Conservation (phyloP, 2,888 invertebrate genomes). For the Gastrophysa polygoni region DNA sequence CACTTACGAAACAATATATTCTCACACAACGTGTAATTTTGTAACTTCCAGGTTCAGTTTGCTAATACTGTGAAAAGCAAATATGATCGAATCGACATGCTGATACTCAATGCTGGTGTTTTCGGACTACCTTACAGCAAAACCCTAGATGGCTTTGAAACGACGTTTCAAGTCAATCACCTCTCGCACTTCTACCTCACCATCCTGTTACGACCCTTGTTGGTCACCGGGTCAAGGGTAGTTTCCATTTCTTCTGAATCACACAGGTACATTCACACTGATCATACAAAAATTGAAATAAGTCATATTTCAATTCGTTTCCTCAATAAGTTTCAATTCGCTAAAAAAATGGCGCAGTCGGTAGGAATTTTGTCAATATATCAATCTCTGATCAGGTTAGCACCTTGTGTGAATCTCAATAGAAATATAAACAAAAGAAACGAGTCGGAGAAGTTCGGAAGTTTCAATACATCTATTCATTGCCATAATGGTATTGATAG, state of each 20-base stretch:
- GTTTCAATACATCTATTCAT: too few species aligned
- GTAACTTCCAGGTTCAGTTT: slow-evolving; percentile 63
- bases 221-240: slow-evolving; percentile 74
- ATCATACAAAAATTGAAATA: too few species aligned
- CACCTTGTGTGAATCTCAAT: too few species aligned
- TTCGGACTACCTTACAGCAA: slow-evolving; percentile 75
- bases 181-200: slow-evolving; percentile 79
- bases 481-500: neutral
- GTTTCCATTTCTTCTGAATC: slow-evolving; percentile 89
- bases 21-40: too few species aligned
- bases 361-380: neutral
- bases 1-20: too few species aligned
- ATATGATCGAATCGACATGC: slow-evolving; percentile 64
- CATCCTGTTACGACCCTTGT: slow-evolving; percentile 69
- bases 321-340: slow-evolving; percentile 8
- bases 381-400: too few species aligned
- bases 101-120: slow-evolving; percentile 84
- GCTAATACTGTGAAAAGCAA: slow-evolving; percentile 65
- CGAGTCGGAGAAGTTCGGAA: too few species aligned
- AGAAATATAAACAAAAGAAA: too few species aligned
- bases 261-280: slow-evolving; percentile 71
- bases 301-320: too few species aligned
- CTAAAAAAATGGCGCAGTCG: neutral
- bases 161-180: slow-evolving; percentile 87
- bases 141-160: slow-evolving; percentile 78